Conservation (phyloP, 1,140 invertebrate genomes). For the Tetramorium simillimum region DNA sequence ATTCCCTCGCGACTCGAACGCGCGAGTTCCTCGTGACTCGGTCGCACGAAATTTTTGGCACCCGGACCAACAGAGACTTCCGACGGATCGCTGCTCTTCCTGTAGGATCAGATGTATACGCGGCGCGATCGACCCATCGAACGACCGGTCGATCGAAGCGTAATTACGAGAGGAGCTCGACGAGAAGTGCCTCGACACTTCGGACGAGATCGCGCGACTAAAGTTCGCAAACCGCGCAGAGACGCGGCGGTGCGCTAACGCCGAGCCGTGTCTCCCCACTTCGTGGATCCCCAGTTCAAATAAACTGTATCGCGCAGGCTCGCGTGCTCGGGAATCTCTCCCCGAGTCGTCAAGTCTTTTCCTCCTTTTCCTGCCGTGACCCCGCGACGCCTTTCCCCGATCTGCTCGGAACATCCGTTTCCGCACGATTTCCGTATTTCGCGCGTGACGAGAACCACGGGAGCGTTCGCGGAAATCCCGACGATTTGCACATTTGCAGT, state of each 20-base stretch:
- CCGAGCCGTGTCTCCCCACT: conserved; percentile 75
- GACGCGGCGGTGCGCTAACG: conserved; percentile 71
- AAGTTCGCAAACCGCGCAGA: conserved; percentile 78
- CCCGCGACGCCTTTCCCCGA: neutral
- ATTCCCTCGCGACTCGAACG: neutral
- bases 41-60: neutral
- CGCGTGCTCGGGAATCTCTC: conserved; percentile 57
- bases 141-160: conserved; percentile 40
- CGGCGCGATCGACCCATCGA: conserved; percentile 49
- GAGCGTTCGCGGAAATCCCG: neutral
- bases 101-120: conserved; percentile 8
- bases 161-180: conserved; percentile 52
- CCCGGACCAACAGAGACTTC: neutral
- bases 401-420: conserved; percentile 56
- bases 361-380: conserved; percentile 42
- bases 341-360: conserved; percentile 39
- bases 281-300: conserved; percentile 68
- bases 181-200: conserved; percentile 77
- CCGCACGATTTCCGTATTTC: conserved; percentile 54
- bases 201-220: conserved; percentile 83
- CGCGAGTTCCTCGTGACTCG: neutral
- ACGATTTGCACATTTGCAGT: no score
- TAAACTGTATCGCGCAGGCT: conserved; percentile 80
- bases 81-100: neutral
- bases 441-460: neutral